phyloP scores from a whole-genome alignment of 1,140 invertebrate genomes.

The Drosophila melanica region DNA sequence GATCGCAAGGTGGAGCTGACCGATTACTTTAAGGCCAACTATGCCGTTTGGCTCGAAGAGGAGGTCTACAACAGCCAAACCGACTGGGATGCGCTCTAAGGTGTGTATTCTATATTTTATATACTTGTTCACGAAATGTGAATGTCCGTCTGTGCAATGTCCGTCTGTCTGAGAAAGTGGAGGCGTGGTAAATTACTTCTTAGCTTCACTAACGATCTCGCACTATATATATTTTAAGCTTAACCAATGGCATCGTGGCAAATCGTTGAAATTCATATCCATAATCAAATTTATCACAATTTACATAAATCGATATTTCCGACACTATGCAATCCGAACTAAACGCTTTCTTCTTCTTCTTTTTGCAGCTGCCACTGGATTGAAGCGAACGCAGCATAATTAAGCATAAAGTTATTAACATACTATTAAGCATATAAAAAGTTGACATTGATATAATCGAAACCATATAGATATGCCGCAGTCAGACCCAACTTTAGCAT shows the following conservation, averaged over 20 bases:
- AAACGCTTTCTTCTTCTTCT: neutral
- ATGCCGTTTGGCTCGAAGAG: slow-evolving; percentile 97
- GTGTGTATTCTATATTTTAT: slow-evolving; percentile 32
- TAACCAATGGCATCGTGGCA: too few relatives aligned
- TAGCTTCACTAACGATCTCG: too few relatives aligned
- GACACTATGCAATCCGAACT: neutral
- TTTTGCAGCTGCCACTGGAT: slow-evolving; percentile 16
- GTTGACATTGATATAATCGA: slow-evolving; percentile 71
- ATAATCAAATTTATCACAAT: too few relatives aligned
- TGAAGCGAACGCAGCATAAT: slow-evolving; percentile 32
- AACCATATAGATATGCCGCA: slow-evolving; percentile 47
- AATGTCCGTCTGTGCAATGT: too few relatives aligned
- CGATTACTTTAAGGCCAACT: slow-evolving; percentile 98
- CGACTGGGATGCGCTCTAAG: slow-evolving; percentile 88
- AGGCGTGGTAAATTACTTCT: too few relatives aligned
- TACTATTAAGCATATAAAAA: slow-evolving; percentile 64
- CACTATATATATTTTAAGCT: too few relatives aligned
- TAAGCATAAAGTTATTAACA: slow-evolving; percentile 76
- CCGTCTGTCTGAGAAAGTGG: too few relatives aligned
- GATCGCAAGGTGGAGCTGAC: slow-evolving; percentile 91
- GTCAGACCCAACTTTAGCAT: slow-evolving; percentile 30
- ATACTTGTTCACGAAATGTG: too few relatives aligned
- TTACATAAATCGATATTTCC: neutral
- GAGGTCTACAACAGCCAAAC: slow-evolving; percentile 96
- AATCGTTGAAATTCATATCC: too few relatives aligned